Evolutionary conservation across 2,888 invertebrate genomes (phyloP).

Genomic region (Ellobium chinense): DNA sequence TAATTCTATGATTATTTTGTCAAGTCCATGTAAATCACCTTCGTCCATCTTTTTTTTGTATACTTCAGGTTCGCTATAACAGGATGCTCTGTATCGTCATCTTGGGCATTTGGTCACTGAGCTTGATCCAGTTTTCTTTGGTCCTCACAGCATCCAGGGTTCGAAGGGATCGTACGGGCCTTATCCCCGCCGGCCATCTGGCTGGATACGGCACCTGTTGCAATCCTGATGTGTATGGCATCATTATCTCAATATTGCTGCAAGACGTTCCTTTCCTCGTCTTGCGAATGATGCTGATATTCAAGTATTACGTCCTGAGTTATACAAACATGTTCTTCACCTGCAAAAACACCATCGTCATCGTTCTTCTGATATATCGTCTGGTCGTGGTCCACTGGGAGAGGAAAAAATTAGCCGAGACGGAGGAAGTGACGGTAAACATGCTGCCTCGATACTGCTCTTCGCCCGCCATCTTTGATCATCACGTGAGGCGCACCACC

Average conservation of each 20-base stretch:
- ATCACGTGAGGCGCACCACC: neutral
- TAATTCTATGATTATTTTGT: no score
- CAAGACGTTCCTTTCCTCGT: slow-evolving; percentile 78
- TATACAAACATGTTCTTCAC: slow-evolving; percentile 98
- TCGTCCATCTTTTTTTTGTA: no score
- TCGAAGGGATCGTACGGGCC: slow-evolving; percentile 73
- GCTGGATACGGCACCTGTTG: slow-evolving; percentile 60
- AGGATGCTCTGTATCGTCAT: slow-evolving; percentile 90
- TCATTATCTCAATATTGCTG: slow-evolving; percentile 73
- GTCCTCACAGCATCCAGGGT: slow-evolving; percentile 90
- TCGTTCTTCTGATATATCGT: slow-evolving; percentile 90
- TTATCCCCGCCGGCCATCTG: slow-evolving; percentile 46
- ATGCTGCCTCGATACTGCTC: slow-evolving; percentile 21
- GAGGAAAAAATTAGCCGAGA: slow-evolving; percentile 11
- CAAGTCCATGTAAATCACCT: no score
- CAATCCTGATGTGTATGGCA: slow-evolving; percentile 66
- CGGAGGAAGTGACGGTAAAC: slow-evolving; percentile 9
- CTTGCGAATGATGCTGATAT: slow-evolving; percentile 86
- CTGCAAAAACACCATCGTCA: slow-evolving; percentile 93
- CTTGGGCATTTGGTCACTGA: slow-evolving; percentile 94
- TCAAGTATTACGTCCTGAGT: slow-evolving; percentile 92
- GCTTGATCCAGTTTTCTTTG: slow-evolving; percentile 95
- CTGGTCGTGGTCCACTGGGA: slow-evolving; percentile 80
- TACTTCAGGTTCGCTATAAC: slow-evolving; percentile 81
- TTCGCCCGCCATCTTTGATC: slow-evolving; percentile 24